Evolutionary conservation across 2,797 vertebrate species (phyloP).

Genomic region (Diceros bicornis): DNA sequence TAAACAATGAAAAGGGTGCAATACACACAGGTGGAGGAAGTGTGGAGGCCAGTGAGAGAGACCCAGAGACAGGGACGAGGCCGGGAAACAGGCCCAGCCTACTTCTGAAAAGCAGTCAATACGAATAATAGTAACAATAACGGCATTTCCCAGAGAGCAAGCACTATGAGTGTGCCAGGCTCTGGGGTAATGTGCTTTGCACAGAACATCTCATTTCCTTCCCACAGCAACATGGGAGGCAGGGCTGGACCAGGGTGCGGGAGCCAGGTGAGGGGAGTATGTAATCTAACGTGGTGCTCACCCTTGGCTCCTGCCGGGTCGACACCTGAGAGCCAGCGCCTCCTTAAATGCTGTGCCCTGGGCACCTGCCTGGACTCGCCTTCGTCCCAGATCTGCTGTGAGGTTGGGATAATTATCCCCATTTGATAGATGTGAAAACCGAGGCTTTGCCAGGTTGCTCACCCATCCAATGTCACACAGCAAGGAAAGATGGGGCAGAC

Average conservation of each 20-base stretch:
- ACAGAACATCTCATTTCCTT: neutral
- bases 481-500: neutral
- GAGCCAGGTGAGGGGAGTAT: neutral
- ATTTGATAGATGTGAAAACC: neutral
- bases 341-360: neutral
- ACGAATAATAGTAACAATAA: neutral
- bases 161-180: neutral
- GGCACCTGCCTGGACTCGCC: neutral
- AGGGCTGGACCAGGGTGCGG: neutral
- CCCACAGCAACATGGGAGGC: neutral
- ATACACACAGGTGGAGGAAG: fast-evolving
- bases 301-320: neutral
- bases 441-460: neutral
- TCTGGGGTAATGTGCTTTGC: neutral
- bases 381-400: neutral
- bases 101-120: neutral
- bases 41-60: fast-evolving
- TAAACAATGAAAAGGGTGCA: neutral
- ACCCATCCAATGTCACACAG: neutral
- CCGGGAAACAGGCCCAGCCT: neutral
- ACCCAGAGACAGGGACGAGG: neutral
- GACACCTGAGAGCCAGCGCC: neutral
- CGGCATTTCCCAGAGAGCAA: neutral
- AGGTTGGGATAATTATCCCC: neutral
- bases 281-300: neutral